Percentiles rank a stretch among this genome's conserved stretches.
Evolutionary conservation across 2,888 invertebrate species (phyloP).

Genomic region (Alviniconcha strummeri): DNA sequence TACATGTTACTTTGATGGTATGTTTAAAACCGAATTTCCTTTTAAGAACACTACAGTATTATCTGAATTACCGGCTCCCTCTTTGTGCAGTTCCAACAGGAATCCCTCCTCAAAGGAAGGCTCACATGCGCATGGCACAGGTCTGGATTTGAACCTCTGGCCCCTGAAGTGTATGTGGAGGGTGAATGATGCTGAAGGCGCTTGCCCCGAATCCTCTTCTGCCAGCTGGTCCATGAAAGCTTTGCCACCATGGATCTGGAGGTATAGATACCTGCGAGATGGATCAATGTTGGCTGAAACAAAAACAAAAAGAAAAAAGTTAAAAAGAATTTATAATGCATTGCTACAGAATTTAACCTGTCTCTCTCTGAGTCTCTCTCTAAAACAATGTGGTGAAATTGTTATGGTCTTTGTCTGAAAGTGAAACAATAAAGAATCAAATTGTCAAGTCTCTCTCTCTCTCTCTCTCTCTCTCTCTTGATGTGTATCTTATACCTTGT

Average conservation of each 20-base stretch:
- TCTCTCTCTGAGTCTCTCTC: no score
- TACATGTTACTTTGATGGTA: no score
- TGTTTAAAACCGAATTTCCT: no score
- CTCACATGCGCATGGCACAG: conserved; percentile 71
- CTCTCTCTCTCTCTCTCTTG: no score
- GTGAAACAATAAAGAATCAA: no score
- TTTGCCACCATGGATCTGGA: conserved; percentile 68
- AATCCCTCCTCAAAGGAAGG: conserved; percentile 72
- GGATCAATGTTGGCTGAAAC: conserved; percentile 70
- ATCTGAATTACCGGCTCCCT: conserved; percentile 55
- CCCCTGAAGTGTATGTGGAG: conserved; percentile 70
- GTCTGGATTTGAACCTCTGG: conserved; percentile 70
- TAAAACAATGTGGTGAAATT: no score
- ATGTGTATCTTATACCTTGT: no score
- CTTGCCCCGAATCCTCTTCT: conserved; percentile 61
- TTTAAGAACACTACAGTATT: no score
- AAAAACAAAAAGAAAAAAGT: neutral
- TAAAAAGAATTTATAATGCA: no score
- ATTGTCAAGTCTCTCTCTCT: no score
- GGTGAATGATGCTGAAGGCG: conserved; percentile 63
- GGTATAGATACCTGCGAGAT: conserved; percentile 66
- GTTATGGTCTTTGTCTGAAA: no score
- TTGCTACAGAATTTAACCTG: no score
- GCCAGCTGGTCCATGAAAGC: conserved; percentile 72
- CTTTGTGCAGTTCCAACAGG: conserved; percentile 70